A percentile compares a stretch with the other conserved stretches of the same genome.
Evolutionary conservation across 1,140 invertebrate genomes (phyloP).

Genomic region (Nasonia longicornis): DNA sequence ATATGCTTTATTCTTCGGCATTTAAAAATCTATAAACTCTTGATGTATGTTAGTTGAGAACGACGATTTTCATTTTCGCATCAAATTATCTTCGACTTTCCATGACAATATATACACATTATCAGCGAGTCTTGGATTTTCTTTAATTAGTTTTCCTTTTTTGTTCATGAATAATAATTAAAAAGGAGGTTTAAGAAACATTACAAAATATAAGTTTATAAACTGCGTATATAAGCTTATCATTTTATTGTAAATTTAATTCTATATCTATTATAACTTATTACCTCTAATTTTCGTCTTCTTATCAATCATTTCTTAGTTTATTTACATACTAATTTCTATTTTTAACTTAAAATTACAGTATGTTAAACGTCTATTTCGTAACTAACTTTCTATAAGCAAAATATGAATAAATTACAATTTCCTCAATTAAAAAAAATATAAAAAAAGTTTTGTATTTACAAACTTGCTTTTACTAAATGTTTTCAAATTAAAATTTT

Average conservation of each 20-base stretch:
- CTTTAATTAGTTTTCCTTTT: background rate
- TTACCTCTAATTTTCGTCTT: conserved; percentile 40
- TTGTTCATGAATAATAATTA: conserved; percentile 1
- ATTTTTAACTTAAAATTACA: conserved; percentile 39
- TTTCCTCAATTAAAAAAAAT: conserved; percentile 26
- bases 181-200: conserved; percentile 40
- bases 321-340: conserved; percentile 45
- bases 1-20: background rate
- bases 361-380: conserved; percentile 40
- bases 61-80: background rate
- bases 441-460: conserved; percentile 41
- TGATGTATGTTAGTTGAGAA: background rate
- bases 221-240: conserved; percentile 39
- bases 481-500: conserved; percentile 38
- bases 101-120: background rate
- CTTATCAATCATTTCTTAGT: conserved; percentile 38
- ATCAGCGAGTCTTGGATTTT: background rate
- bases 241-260: conserved; percentile 45
- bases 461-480: conserved; percentile 38
- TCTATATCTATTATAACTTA: conserved; percentile 46
- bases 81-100: background rate
- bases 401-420: conserved; percentile 43
- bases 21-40: background rate
- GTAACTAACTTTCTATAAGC: conserved; percentile 32
- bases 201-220: conserved; percentile 32